Evolutionary conservation across 2,797 vertebrate species (phyloP).

Genomic region (Syngnathus acus): DNA sequence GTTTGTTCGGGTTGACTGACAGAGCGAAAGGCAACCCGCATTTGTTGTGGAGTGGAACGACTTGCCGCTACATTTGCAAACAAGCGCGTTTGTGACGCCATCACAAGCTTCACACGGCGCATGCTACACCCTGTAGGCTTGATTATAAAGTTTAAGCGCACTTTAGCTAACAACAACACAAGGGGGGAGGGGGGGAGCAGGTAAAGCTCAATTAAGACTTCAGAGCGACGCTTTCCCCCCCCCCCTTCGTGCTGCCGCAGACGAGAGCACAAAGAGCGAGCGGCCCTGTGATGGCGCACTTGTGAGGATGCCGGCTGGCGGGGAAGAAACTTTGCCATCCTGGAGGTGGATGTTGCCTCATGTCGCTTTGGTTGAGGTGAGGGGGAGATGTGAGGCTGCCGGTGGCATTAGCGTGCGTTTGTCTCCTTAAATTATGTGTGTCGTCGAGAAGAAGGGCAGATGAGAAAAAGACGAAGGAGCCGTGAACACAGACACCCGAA

Average conservation of each 20-base stretch:
- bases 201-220: constrained; percentile 74
- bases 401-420: constrained; percentile 31
- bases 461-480: constrained; percentile 42
- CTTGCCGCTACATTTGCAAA: constrained; percentile 51
- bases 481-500: constrained; percentile 40
- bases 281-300: constrained; percentile 60
- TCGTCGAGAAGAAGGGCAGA: constrained; percentile 45
- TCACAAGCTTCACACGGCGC: constrained; percentile 39
- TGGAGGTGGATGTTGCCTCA: constrained; percentile 76
- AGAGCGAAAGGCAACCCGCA: constrained; percentile 38
- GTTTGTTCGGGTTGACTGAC: constrained; percentile 61
- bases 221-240: constrained; percentile 58
- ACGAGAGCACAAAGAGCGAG: constrained; percentile 58
- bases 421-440: constrained; percentile 21
- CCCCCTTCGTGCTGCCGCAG: constrained; percentile 49
- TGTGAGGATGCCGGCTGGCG: constrained; percentile 50
- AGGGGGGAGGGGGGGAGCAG: constrained; percentile 13
- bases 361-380: constrained; percentile 59
- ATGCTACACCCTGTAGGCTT: constrained; percentile 61
- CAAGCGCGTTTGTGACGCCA: constrained; percentile 64
- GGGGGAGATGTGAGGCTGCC: constrained; percentile 25
- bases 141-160: constrained; percentile 68
- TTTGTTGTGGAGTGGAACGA: constrained; percentile 33
- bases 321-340: constrained; percentile 62
- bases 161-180: constrained; percentile 36